phyloP scores from a whole-genome alignment of 2,113 vertebrate species.

The Mellivora capensis region DNA sequence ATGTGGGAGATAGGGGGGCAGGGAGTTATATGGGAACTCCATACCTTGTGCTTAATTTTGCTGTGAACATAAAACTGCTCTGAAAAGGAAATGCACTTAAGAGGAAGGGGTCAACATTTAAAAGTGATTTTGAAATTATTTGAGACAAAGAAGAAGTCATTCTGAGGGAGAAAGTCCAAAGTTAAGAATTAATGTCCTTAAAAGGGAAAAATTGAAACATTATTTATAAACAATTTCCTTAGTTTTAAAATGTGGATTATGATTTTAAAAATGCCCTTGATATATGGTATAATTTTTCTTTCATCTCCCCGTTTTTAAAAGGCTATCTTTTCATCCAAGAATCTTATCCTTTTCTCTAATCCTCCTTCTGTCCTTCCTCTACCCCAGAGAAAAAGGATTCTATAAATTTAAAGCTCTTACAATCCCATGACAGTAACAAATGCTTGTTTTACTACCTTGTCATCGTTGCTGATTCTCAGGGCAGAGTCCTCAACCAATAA shows the following conservation, averaged over 20 bases:
- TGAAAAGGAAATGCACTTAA: background rate
- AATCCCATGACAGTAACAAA: background rate
- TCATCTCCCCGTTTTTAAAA: slow-evolving; percentile 22
- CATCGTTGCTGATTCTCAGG: background rate
- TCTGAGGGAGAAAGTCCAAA: background rate
- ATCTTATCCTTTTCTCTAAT: background rate
- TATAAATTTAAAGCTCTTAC: slow-evolving; percentile 16
- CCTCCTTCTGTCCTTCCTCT: background rate
- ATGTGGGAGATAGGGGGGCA: too few species aligned
- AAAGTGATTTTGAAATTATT: slow-evolving; percentile 27
- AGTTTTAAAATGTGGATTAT: slow-evolving; percentile 36
- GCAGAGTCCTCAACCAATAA: background rate
- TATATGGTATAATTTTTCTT: background rate
- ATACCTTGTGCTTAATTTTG: background rate
- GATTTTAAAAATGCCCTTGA: background rate
- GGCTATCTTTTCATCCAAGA: slow-evolving; percentile 32
- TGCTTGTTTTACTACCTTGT: background rate
- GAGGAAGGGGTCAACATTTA: background rate
- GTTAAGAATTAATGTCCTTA: background rate
- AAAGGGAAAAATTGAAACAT: background rate
- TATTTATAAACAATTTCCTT: slow-evolving; percentile 36
- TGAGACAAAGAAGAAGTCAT: background rate
- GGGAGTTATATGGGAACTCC: background rate
- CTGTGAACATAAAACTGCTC: background rate
- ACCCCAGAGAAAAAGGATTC: background rate